A percentile compares a stretch with the other conserved stretches of the same genome.
Evolutionary conservation across 2,113 vertebrate species (phyloP).

Genomic region (Hydrochoerus hydrochaeris): DNA sequence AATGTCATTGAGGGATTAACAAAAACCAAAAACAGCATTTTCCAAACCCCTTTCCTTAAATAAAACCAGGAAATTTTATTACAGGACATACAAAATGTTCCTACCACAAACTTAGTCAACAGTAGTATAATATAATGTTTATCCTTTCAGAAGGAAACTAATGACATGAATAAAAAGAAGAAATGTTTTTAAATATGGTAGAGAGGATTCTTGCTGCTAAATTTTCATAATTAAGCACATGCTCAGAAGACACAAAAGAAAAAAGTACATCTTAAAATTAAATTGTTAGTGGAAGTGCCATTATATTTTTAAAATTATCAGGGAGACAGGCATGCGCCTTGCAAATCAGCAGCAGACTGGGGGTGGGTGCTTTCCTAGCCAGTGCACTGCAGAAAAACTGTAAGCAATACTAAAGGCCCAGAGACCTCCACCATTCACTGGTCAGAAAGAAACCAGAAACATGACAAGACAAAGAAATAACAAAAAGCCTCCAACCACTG

Average conservation of each 20-base stretch:
- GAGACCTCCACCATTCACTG: too few relatives aligned
- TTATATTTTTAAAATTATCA: too few relatives aligned
- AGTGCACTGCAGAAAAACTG: too few relatives aligned
- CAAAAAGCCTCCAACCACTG: too few relatives aligned
- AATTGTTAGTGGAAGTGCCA: constrained; percentile 1
- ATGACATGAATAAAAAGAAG: constrained; percentile 13
- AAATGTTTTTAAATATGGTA: constrained; percentile 28
- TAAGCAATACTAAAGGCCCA: too few relatives aligned
- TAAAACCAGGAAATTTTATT: background rate
- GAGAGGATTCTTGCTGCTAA: constrained; percentile 14
- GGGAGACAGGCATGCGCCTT: too few relatives aligned
- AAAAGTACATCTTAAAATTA: constrained; percentile 54
- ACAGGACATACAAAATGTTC: constrained; percentile 7
- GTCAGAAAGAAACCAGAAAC: too few relatives aligned
- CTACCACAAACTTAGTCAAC: constrained; percentile 36
- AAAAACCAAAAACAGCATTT: constrained; percentile 50
- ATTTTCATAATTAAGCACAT: constrained; percentile 40
- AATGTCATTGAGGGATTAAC: background rate
- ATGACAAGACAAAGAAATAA: too few relatives aligned
- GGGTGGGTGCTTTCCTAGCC: too few relatives aligned
- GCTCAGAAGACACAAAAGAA: constrained; percentile 43
- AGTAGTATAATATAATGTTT: constrained; percentile 5
- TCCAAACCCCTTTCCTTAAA: background rate
- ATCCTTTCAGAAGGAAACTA: constrained; percentile 48
- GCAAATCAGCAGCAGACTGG: too few relatives aligned